Percentiles rank a stretch among this genome's conserved stretches.
These are phyloP conservation scores for Cydia amplana DNA, from an alignment of 1,140 invertebrate genomes.

Conservation along the genomic window DNA sequence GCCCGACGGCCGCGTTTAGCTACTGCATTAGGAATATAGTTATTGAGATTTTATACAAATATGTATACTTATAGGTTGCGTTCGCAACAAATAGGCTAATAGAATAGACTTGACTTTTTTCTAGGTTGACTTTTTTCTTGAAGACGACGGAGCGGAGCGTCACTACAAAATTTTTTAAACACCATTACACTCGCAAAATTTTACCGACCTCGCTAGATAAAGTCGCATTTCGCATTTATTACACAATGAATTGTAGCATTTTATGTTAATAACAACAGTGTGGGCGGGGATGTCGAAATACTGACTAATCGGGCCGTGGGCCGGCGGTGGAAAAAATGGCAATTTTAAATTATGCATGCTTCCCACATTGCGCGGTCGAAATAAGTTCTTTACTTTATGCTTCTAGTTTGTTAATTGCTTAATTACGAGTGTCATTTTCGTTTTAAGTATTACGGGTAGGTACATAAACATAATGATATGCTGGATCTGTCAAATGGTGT, in stretches of 20 bases:
- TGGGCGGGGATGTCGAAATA: conserved; percentile 73
- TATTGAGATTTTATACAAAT: too few species aligned
- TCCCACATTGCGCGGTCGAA: conserved; percentile 59
- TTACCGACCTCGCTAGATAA: conserved; percentile 65
- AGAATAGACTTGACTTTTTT: too few species aligned
- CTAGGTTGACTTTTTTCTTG: too few species aligned
- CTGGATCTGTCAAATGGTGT: neutral
- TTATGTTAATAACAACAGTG: conserved; percentile 72
- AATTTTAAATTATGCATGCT: conserved; percentile 77
- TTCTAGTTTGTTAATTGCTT: conserved; percentile 70
- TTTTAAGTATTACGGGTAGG: neutral
- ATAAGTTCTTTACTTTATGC: conserved; percentile 65
- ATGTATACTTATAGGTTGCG: too few species aligned
- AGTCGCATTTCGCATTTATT: conserved; percentile 72
- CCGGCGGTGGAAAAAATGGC: conserved; percentile 70
- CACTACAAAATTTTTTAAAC: neutral
- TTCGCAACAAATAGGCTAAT: too few species aligned
- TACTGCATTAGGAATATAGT: too few species aligned
- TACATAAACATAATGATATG: neutral
- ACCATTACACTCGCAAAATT: conserved; percentile 44
- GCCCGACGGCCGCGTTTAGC: too few species aligned
- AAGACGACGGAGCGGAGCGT: too few species aligned
- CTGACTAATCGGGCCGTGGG: conserved; percentile 75
- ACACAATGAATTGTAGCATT: conserved; percentile 72
- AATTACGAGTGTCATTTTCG: conserved; percentile 46